A percentile compares a stretch with the other conserved stretches of the same genome.
Evolutionary conservation across 2,113 vertebrate species (phyloP).

Genomic region (Rhodinocichla rosea): DNA sequence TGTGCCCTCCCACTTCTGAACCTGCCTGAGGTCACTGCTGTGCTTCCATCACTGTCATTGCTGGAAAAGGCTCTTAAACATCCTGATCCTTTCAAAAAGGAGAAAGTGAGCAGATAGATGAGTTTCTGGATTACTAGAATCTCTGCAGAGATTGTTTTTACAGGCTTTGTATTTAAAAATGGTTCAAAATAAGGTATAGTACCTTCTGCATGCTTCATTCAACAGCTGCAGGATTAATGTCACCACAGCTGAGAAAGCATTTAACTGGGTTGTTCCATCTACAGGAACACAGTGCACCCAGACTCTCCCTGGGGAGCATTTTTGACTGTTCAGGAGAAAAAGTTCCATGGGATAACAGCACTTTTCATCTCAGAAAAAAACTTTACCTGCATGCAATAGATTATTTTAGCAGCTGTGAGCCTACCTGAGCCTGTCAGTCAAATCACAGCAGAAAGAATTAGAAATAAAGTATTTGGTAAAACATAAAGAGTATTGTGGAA

Average conservation of each 20-base stretch:
- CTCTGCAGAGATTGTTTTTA: not conserved
- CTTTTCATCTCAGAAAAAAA: not conserved
- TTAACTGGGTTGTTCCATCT: not conserved
- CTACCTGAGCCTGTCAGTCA: not conserved
- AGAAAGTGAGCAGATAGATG: not conserved
- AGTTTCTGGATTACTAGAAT: not conserved
- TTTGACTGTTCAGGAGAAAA: not conserved
- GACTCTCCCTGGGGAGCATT: not conserved
- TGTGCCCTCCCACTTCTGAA: not conserved
- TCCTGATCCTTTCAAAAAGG: not conserved
- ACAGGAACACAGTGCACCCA: not conserved
- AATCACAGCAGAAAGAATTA: not conserved
- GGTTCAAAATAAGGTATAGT: not conserved
- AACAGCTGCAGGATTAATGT: not conserved
- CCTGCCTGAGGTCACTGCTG: not conserved
- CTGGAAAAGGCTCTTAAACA: not conserved
- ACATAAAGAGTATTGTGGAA: not conserved
- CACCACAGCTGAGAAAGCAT: not conserved
- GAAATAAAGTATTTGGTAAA: not conserved
- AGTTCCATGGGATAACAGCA: not conserved
- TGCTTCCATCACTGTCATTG: not conserved
- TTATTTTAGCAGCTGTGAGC: not conserved
- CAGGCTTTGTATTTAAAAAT: not conserved
- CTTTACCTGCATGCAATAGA: accelerated
- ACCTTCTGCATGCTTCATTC: not conserved